A percentile compares a stretch with the other conserved stretches of the same genome.
phyloP scores from a whole-genome alignment of 1,140 invertebrate species.

The Danaus plexippus region DNA sequence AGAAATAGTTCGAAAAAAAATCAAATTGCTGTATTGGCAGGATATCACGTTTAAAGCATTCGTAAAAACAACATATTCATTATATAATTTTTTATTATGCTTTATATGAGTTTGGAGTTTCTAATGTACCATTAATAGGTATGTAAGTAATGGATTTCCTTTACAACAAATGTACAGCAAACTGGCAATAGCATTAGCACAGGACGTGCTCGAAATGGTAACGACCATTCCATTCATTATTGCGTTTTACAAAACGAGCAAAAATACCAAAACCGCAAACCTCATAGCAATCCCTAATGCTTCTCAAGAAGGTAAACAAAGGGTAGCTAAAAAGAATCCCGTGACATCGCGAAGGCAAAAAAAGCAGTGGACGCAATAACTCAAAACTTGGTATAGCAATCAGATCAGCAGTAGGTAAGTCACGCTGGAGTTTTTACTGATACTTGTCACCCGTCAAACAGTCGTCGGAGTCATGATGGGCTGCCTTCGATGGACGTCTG shows the following conservation, averaged over 20 bases:
- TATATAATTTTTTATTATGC: no score
- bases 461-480: constrained; percentile 59
- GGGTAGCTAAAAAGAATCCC: constrained; percentile 27
- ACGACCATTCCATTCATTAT: constrained; percentile 31
- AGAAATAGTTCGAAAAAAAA: no score
- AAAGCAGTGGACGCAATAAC: constrained; percentile 42
- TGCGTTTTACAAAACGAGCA: constrained; percentile 15
- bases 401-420: constrained; percentile 40
- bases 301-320: constrained; percentile 38
- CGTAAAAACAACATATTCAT: no score
- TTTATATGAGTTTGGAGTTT: no score
- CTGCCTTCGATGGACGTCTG: constrained; percentile 63
- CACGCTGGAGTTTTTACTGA: constrained; percentile 50
- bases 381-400: constrained; percentile 44
- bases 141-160: constrained; percentile 12
- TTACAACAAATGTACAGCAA: constrained; percentile 15
- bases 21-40: no score
- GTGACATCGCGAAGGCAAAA: constrained; percentile 40
- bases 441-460: constrained; percentile 64
- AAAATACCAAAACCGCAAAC: constrained; percentile 19
- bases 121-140: not conserved
- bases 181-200: constrained; percentile 11
- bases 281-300: constrained; percentile 22
- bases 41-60: no score
- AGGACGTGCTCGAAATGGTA: constrained; percentile 18